Conservation (phyloP, 2,797 vertebrate species). For the Urophycis tenuis region DNA sequence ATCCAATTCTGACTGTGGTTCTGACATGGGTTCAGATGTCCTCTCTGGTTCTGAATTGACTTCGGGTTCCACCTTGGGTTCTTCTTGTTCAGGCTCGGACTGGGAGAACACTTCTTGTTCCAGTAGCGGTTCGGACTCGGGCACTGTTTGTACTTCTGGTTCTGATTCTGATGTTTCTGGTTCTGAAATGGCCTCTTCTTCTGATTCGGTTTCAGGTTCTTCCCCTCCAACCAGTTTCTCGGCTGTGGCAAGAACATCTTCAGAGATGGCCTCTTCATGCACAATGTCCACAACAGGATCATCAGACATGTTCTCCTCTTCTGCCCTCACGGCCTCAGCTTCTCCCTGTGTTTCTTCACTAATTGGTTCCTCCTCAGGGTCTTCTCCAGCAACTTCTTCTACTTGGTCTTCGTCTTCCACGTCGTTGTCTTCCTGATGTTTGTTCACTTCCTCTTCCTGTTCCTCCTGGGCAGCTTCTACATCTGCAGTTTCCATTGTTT, state of each 20-base stretch:
- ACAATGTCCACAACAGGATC: slow-evolving; percentile 9
- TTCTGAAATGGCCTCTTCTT: slow-evolving; percentile 13
- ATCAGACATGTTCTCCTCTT: slow-evolving; percentile 18
- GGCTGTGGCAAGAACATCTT: background rate
- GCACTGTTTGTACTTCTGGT: background rate
- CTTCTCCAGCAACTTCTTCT: slow-evolving; percentile 15
- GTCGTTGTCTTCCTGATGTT: slow-evolving; percentile 6
- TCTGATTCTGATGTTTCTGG: slow-evolving; percentile 20
- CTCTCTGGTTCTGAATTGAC: slow-evolving; percentile 10
- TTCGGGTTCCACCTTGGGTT: slow-evolving; percentile 12
- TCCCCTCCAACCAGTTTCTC: slow-evolving; percentile 6
- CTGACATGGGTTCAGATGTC: background rate
- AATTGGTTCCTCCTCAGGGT: slow-evolving; percentile 16
- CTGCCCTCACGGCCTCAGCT: slow-evolving; percentile 4
- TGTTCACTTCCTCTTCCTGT: slow-evolving; percentile 25
- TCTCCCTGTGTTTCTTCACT: slow-evolving; percentile 17
- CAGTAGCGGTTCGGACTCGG: slow-evolving; percentile 5
- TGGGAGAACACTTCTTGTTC: background rate
- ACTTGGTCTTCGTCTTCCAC: background rate
- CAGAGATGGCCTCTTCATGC: slow-evolving; percentile 18
- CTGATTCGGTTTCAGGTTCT: background rate
- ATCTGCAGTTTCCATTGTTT: slow-evolving; percentile 9
- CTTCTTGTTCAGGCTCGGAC: slow-evolving; percentile 6
- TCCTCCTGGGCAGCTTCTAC: slow-evolving; percentile 23
- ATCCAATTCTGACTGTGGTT: background rate